These are phyloP conservation scores for Halcyon badia DNA, from an alignment of 2,797 vertebrate genomes.

Conservation along the genomic window DNA sequence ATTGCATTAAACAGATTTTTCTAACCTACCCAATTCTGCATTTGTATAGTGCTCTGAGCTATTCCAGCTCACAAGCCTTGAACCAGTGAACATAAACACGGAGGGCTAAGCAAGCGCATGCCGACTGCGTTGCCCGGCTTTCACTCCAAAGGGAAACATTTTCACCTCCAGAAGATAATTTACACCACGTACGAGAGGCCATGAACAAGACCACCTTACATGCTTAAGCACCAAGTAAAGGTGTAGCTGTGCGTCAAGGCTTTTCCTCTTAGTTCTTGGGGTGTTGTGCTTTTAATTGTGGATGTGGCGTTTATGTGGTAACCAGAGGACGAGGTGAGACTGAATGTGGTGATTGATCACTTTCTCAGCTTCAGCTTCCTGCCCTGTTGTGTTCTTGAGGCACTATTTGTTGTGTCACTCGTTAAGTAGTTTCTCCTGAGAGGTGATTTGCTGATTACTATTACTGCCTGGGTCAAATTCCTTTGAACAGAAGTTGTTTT, in stretches of 20 bases:
- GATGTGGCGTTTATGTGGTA: neutral
- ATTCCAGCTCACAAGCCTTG: neutral
- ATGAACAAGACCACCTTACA: neutral
- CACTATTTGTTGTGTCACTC: neutral
- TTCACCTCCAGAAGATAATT: neutral
- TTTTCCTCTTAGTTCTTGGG: neutral
- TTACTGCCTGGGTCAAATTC: neutral
- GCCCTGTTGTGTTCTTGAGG: neutral
- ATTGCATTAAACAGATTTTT: neutral
- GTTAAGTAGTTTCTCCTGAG: neutral
- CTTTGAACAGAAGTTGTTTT: neutral
- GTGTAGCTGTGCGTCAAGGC: neutral
- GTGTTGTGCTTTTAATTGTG: neutral
- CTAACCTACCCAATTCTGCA: neutral
- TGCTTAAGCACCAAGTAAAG: neutral
- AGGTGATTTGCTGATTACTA: neutral
- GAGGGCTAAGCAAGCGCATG: fast-evolving
- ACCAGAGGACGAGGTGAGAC: neutral
- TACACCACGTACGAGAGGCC: neutral
- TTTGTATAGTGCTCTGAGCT: neutral
- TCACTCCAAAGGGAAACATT: neutral
- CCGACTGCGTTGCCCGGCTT: neutral
- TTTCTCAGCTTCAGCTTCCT: neutral
- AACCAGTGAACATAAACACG: neutral
- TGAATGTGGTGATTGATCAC: neutral